These are phyloP conservation scores for Drosophila baimaii DNA, from an alignment of 1,140 invertebrate genomes.

Conservation along the genomic window DNA sequence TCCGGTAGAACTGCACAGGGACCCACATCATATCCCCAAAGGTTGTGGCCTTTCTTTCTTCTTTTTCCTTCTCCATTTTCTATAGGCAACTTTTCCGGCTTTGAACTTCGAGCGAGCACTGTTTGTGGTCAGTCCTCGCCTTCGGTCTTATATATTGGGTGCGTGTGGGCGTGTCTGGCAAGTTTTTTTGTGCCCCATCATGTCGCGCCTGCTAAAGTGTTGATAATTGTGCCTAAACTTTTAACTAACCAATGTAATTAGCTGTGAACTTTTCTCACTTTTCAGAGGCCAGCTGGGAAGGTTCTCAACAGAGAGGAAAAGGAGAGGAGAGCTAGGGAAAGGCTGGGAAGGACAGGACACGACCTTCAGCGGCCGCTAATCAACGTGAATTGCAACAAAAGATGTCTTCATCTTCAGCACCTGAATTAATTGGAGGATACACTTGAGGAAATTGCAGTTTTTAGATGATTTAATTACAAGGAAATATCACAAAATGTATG, in stretches of 20 bases:
- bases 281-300: constrained; percentile 37
- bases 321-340: background rate
- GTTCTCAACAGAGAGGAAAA: constrained; percentile 21
- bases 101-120: constrained; percentile 30
- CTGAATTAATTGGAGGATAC: constrained; percentile 3
- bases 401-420: constrained; percentile 9
- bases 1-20: constrained; percentile 68
- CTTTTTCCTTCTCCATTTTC: constrained; percentile 28
- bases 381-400: constrained; percentile 58
- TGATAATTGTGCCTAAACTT: constrained; percentile 79
- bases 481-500: background rate
- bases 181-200: constrained; percentile 71
- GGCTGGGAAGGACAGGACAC: background rate
- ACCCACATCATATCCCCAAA: constrained; percentile 69
- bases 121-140: constrained; percentile 3
- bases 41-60: constrained; percentile 22
- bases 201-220: constrained; percentile 61
- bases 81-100: background rate
- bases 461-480: background rate
- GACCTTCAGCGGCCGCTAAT: constrained; percentile 52
- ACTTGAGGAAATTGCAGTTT: constrained; percentile 2
- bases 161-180: constrained; percentile 47
- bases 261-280: constrained; percentile 57
- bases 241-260: constrained; percentile 64
- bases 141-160: constrained; percentile 48